Percentiles rank a stretch among this genome's conserved stretches.
Conservation (phyloP, 1,140 invertebrate species). For the Drosophila bipectinata region DNA sequence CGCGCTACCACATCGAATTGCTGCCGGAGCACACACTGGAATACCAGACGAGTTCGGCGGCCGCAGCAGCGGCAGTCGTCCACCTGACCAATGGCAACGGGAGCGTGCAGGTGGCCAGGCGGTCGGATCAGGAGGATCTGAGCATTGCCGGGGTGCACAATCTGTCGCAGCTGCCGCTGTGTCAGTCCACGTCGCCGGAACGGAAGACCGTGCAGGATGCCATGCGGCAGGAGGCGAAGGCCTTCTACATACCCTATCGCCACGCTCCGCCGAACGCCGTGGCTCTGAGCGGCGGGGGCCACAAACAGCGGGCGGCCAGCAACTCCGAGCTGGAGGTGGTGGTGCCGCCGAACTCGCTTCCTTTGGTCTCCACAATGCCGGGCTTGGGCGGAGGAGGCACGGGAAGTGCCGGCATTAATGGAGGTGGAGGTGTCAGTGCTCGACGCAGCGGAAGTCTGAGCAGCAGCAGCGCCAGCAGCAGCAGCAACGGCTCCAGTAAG, state of each 20-base stretch:
- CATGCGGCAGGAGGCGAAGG: constrained; percentile 64
- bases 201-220: constrained; percentile 58
- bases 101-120: constrained; percentile 48
- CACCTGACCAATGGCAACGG: constrained; percentile 70
- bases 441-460: constrained; percentile 71
- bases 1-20: constrained; percentile 69
- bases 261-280: constrained; percentile 72
- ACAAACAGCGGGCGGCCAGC: constrained; percentile 66
- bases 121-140: constrained; percentile 50
- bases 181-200: constrained; percentile 53
- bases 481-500: constrained; percentile 66
- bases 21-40: constrained; percentile 63
- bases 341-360: constrained; percentile 70
- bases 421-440: constrained; percentile 25
- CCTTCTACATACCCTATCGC: constrained; percentile 77
- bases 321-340: constrained; percentile 58
- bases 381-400: constrained; percentile 35
- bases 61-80: constrained; percentile 29
- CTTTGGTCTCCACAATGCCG: constrained; percentile 61
- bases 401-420: constrained; percentile 12
- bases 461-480: constrained; percentile 72
- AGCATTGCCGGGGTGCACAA: constrained; percentile 70
- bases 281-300: constrained; percentile 42
- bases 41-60: constrained; percentile 69
- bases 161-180: constrained; percentile 72